phyloP scores from a whole-genome alignment of 2,888 invertebrate genomes.

The Limnephilus rhombicus region DNA sequence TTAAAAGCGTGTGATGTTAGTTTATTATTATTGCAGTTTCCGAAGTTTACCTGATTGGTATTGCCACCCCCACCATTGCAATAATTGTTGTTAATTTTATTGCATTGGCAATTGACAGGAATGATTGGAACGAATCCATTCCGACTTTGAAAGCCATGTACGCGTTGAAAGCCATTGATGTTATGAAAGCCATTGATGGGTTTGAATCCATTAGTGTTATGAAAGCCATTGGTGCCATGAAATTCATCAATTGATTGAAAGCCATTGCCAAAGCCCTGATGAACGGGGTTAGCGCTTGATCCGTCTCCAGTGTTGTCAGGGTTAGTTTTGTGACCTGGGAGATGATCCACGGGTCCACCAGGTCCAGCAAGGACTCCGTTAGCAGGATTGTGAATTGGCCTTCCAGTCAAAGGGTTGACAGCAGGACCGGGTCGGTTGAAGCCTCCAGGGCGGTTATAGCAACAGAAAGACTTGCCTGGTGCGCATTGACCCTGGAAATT shows the following conservation, averaged over 20 bases:
- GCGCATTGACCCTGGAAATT: constrained; percentile 80
- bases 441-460: constrained; percentile 74
- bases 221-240: background rate
- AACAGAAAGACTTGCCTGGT: constrained; percentile 81
- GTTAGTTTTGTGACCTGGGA: constrained; percentile 59
- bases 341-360: constrained; percentile 72
- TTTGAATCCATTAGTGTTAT: background rate
- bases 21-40: background rate
- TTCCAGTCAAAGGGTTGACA: constrained; percentile 66
- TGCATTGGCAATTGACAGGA: constrained; percentile 45
- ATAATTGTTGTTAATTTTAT: background rate
- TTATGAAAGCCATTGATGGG: constrained; percentile 19
- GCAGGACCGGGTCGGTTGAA: constrained; percentile 59
- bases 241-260: background rate
- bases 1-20: background rate
- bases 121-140: constrained; percentile 2
- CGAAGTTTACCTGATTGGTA: constrained; percentile 31
- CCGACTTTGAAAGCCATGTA: constrained; percentile 31
- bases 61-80: constrained; percentile 44
- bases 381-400: constrained; percentile 70
- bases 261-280: constrained; percentile 28
- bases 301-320: constrained; percentile 34
- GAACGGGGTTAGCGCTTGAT: constrained; percentile 46
- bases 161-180: constrained; percentile 16
- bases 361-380: constrained; percentile 76